A percentile compares a stretch with the other conserved stretches of the same genome.
These are phyloP conservation scores for Schlechtendalia chinensis DNA, from an alignment of 1,140 invertebrate genomes.

Conservation along the genomic window DNA sequence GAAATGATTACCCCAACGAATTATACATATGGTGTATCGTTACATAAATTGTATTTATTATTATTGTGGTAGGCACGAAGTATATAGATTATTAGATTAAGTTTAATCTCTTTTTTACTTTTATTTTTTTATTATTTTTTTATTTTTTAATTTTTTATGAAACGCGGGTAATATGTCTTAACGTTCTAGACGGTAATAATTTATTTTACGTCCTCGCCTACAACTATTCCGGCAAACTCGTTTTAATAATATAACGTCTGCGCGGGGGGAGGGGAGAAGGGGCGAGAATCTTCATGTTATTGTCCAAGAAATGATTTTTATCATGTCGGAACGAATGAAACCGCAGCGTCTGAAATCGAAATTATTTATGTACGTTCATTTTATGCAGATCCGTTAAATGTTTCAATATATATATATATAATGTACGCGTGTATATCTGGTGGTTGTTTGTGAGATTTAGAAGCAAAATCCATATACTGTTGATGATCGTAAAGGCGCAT, in stretches of 20 bases:
- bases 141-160: neutral
- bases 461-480: neutral
- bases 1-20: neutral
- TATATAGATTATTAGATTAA: neutral
- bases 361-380: slow-evolving; percentile 24
- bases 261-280: no score
- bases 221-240: slow-evolving; percentile 7
- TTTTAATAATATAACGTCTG: slow-evolving; percentile 5
- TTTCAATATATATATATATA: neutral
- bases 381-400: slow-evolving; percentile 18
- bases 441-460: neutral
- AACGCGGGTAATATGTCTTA: neutral
- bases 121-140: neutral
- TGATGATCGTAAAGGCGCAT: slow-evolving; percentile 2
- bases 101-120: neutral
- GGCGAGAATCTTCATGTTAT: slow-evolving; percentile 22
- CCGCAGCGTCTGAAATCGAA: neutral
- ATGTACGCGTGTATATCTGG: neutral
- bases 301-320: slow-evolving; percentile 24
- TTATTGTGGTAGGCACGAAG: slow-evolving; percentile 2
- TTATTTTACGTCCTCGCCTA: neutral
- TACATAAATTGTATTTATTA: neutral
- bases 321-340: slow-evolving; percentile 11
- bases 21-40: neutral
- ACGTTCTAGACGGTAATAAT: slow-evolving; percentile 19